phyloP scores from a whole-genome alignment of 2,797 vertebrate species.

The Sphenopsis melanotis region DNA sequence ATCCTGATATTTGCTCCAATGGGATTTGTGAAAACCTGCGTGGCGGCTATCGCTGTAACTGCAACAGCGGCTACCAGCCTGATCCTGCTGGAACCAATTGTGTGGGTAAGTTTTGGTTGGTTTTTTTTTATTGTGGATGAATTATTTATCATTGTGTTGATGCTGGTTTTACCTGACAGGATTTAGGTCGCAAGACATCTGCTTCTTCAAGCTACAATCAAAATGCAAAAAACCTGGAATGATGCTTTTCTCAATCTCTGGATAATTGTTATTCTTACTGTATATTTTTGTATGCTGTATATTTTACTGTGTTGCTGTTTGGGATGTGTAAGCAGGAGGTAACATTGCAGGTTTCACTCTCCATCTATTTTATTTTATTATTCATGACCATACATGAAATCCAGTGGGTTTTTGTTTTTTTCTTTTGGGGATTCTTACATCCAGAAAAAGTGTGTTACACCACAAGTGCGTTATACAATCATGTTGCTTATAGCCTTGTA shows the following conservation, averaged over 20 bases:
- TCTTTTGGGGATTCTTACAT: not conserved
- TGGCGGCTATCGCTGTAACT: slow-evolving; percentile 76
- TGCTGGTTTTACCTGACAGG: not conserved
- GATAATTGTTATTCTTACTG: not conserved
- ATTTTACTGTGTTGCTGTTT: not conserved
- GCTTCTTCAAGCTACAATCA: not conserved
- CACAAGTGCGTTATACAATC: rapidly evolving
- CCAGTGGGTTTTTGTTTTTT: not conserved
- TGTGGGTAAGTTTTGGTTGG: slow-evolving; percentile 63
- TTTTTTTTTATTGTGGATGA: not conserved
- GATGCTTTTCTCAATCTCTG: not conserved
- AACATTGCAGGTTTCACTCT: not conserved
- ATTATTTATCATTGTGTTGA: not conserved
- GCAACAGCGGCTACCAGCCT: slow-evolving; percentile 76
- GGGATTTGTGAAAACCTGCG: slow-evolving; percentile 79
- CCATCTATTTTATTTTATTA: not conserved
- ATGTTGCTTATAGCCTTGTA: not conserved
- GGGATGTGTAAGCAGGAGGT: not conserved
- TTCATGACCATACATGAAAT: not conserved
- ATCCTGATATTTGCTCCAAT: slow-evolving; percentile 78
- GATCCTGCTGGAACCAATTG: slow-evolving; percentile 73
- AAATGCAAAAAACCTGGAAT: not conserved
- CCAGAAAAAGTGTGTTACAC: not conserved
- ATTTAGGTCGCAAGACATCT: not conserved
- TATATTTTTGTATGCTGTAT: not conserved